Evolutionary conservation across 1,140 invertebrate species (phyloP), one percentile per base, ranked within the genome.

Genomic region (Macrobrachium rosenbergii): DNA sequence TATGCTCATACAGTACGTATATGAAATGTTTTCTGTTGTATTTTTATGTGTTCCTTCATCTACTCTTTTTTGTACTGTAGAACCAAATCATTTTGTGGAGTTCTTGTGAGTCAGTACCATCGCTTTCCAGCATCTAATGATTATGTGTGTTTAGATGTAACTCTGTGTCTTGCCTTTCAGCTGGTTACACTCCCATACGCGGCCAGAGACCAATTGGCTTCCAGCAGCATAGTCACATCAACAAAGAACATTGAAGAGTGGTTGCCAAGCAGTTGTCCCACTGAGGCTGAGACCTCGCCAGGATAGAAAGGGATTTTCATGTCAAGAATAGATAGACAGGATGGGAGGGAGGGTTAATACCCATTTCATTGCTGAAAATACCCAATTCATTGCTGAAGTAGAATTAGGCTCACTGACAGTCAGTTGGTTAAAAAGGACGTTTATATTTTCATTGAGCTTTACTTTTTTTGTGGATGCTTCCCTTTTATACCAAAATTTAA

Each of bases 81-180:
- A 52, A 52, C 45, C 52, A 8, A 52, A 10, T 52, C 12, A 52
- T 52, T 52, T 75, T 19, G 23, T 75, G 72, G 21, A 37, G 72
- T 23, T 16, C 72, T 75, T n/a, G 72, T 75, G 72, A 75, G 72
- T 43, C 17, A 37, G 23, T 52, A 12, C 52, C 52, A 52, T 52
- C 52, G 52, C 52, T 52, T 52, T 52, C 52, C 52, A 52, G 52
- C 52, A 12, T 52, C 52, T 52, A 52, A 52, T 75, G 76, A 28
- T 23, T 23, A 28, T 80, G 52, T 59, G 21, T 87, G 78, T 87
- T 72, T 78, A 79, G 85, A 72, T 69, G 62, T 87, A 87, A 87
- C 78, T 82, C 78, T 87, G 77, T 87, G 72, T 87, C 85, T 87
- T 87, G 78, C 85, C 78, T 87, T 87, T 87, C 85, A 87, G 85